A percentile compares a stretch with the other conserved stretches of the same genome.
Evolutionary conservation across 2,113 vertebrate species (phyloP).

Genomic region (Muscicapa adusta): DNA sequence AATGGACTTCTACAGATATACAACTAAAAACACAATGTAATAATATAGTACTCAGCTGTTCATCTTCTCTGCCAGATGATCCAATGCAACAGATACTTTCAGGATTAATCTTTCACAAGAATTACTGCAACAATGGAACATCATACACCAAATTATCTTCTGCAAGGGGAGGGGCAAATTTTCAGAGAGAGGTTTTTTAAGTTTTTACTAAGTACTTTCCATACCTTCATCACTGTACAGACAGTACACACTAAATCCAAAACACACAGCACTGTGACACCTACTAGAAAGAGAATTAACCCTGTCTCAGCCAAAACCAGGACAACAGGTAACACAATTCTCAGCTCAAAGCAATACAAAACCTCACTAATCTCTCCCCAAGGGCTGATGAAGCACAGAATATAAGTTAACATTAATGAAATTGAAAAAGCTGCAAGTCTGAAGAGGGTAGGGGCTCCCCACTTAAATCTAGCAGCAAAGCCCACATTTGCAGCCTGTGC

Average conservation of each 20-base stretch:
- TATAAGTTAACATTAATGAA: neutral
- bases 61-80: neutral
- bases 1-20: neutral
- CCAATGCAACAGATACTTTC: neutral
- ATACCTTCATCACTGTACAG: neutral
- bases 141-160: neutral
- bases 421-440: neutral
- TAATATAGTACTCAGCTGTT: neutral
- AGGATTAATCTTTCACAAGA: neutral
- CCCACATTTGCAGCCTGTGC: neutral
- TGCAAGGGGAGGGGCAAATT: neutral
- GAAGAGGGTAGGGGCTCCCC: too few species aligned
- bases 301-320: neutral
- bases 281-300: neutral
- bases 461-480: neutral
- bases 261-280: neutral
- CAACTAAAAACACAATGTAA: neutral
- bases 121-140: neutral
- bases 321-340: neutral
- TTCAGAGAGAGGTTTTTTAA: neutral
- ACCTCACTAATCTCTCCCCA: neutral
- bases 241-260: neutral
- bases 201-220: neutral
- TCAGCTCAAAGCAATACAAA: neutral
- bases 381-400: neutral